Percentiles rank a stretch among this genome's conserved stretches.
phyloP scores from a whole-genome alignment of 2,113 vertebrate species.

The Calidris pugnax region DNA sequence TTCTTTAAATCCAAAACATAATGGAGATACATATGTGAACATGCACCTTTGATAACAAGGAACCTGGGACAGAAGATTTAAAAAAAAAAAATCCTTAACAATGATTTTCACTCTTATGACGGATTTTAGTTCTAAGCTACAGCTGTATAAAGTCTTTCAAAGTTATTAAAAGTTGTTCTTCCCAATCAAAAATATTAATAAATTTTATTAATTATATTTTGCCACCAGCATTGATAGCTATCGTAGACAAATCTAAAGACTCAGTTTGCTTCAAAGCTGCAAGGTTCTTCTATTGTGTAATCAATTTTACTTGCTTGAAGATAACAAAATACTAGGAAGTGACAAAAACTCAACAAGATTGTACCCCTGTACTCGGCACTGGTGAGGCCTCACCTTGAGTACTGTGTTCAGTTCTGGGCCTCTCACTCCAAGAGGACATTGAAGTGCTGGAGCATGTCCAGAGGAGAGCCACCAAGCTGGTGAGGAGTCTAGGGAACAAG shows the following conservation, averaged over 20 bases:
- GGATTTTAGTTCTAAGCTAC: not conserved
- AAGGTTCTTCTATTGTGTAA: slow-evolving; percentile 1
- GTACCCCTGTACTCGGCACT: no score
- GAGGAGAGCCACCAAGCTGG: no score
- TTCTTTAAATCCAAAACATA: not conserved
- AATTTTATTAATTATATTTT: slow-evolving; percentile 28
- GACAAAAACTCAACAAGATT: not conserved
- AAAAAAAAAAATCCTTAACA: not conserved
- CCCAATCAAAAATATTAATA: not conserved
- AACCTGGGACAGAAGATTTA: not conserved
- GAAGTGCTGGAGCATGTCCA: no score
- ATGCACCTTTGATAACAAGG: not conserved
- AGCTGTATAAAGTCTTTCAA: not conserved
- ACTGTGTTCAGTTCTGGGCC: no score
- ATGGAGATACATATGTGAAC: not conserved
- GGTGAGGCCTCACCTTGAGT: no score
- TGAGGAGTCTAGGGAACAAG: no score
- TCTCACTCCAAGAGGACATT: no score
- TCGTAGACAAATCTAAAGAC: slow-evolving; percentile 5
- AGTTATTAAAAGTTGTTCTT: slow-evolving; percentile 11
- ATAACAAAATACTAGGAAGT: slow-evolving; percentile 24
- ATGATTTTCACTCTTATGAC: not conserved
- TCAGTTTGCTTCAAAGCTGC: slow-evolving; percentile 33
- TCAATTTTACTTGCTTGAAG: slow-evolving; percentile 45
- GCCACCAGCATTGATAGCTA: slow-evolving; percentile 33